Evolutionary conservation across 2,113 vertebrate species (phyloP), one percentile per base, ranked within the genome.

Genomic region (Siniperca knerii): DNA sequence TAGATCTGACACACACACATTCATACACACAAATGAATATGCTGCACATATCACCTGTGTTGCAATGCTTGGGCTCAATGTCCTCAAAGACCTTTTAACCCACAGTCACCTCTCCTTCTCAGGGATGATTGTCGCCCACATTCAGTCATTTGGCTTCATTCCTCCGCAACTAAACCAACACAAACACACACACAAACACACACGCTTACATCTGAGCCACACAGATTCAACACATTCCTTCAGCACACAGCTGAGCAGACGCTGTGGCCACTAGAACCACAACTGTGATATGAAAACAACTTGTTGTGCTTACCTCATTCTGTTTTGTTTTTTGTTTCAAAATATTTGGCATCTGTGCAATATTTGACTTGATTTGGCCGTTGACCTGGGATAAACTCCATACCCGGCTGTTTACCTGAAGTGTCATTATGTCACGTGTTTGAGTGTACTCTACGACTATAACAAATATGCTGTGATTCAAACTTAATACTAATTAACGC

Each of bases 91-190:
- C 74, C 75, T 81, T 62, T 67, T 40, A 29, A 25, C 16, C 75
- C 74, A 42, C 62, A 58, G 13, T 82, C 77, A 58, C 83, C 76
- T 72, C 80, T 89, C 81, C 71, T 77, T 78, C 90, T 92, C 92
- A 93, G 90, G 92, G 91, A 91, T 86, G 89, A 86, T 84, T 82
- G 81, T 87, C 68, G 16, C 82, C 62, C 73, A 42, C 71, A 54
- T 18, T 66, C 29, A 55, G 9, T 52, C 62, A 52, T 74, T 75
- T 67, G 42, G 50, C 71, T 21, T 73, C 74, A 79, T 33, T 74
- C 21, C n/a, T 61, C 71, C n/a, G 54, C 16, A 25, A 61, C 29
- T 10, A 65, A 55, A 29, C 55, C 35, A 37, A 76, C 67, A 81
- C 48, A 61, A 21, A 67, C 54, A 50, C 57, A 55, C 75, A 76